Base-by-base conservation (phyloP, 1,140 invertebrate species). In the Teleogryllus occipitalis region DNA sequence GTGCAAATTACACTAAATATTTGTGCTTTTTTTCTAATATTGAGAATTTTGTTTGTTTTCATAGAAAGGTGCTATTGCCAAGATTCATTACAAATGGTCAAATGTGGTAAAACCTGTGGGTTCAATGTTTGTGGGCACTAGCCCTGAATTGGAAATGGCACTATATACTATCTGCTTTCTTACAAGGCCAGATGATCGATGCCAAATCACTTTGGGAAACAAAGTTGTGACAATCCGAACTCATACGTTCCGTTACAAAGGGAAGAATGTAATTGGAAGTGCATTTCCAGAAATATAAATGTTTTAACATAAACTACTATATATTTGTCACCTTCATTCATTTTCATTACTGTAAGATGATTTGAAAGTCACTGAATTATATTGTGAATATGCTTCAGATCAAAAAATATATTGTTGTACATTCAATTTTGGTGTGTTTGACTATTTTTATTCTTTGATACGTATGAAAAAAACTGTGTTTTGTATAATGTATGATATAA, bases 121-220 rank as follows among this genome's bases (percentile, higher is more conserved):
- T 46, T 90, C 91, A 5, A 89, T 97, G 86, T 96, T 97, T 83
- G 89, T 98, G 80, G 96, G 96, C 39, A 97, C 95, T 7, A 96
- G 95, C 80, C 97, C 96, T 0, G 97, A 98, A 87, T 89, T 98
- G 82, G 96, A 98, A 87, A 91, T 98, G 86, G 93, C 96, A 21
- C 86, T 97, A 0, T 98, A 97, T 84, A 96, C 96, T 0, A 89
- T 96, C 10, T 97, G 95, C 83, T 96, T 93, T 84, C 86, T 94
- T 12, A 86, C 92, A 7, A 88, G 94, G 80, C 90, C 91, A 0
- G 91, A 94, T 81, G 86, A 88, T 80, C 87, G 90, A 21, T 96
- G 95, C 82, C 91, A 91, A 7, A 87, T 96, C 7, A 91, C 91
- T 72, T 85, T 95, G 18, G 90, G 89, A 80, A 91, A 90, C 74